These are phyloP conservation scores for Oceanites oceanicus DNA, from an alignment of 2,113 vertebrate species.

Conservation along the genomic window DNA sequence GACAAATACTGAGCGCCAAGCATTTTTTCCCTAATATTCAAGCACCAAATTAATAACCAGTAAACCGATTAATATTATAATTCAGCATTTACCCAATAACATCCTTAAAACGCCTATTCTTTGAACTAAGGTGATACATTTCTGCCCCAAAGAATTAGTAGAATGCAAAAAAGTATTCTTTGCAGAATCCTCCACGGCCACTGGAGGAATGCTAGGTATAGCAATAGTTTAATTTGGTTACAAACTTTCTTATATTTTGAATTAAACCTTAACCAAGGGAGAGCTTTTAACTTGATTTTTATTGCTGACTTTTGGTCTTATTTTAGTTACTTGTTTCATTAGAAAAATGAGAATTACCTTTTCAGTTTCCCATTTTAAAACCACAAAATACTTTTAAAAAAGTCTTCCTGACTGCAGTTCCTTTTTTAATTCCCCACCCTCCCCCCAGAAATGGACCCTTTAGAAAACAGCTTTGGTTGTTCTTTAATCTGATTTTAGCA, in stretches of 20 bases:
- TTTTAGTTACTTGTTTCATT: background rate
- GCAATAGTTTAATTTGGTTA: background rate
- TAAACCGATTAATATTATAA: background rate
- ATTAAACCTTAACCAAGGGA: background rate
- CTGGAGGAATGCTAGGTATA: background rate
- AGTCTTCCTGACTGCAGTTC: background rate
- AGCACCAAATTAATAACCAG: background rate
- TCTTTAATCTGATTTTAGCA: slow-evolving; percentile 62
- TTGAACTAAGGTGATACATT: background rate
- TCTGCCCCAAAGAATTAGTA: background rate
- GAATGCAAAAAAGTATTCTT: background rate
- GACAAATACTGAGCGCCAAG: background rate
- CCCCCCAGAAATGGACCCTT: background rate
- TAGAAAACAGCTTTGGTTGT: slow-evolving; percentile 14
- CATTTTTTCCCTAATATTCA: background rate
- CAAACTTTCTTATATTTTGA: background rate
- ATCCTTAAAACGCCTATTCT: background rate
- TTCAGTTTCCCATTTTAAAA: background rate
- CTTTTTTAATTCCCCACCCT: background rate
- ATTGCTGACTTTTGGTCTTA: background rate
- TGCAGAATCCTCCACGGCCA: background rate
- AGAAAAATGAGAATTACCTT: background rate
- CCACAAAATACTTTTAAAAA: background rate
- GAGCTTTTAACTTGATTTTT: background rate
- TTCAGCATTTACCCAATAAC: background rate